Evolutionary conservation across 37 sponge, comb jelly and placozoan genomes (phyloP), one percentile per base, ranked within the genome.

Genomic region (Mnemiopsis leidyi): DNA sequence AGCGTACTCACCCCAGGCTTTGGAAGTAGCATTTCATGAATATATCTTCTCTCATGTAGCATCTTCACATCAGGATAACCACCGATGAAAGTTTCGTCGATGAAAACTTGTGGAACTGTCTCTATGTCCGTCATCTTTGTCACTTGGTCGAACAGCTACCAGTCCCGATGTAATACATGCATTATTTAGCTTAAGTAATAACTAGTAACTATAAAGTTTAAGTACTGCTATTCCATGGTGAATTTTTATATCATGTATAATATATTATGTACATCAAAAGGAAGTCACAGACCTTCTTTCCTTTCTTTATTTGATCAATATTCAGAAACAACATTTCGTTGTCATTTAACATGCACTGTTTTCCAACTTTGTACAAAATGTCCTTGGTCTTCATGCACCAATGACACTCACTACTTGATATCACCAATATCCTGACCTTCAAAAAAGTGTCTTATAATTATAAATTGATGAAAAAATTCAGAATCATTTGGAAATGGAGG

Each of bases 331-430:
- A 71, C 75, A 71, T 71, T 71, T 71, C 75, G 30, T 71, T 71
- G n/a, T 71, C 75, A 71, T 71, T 71, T 18, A 71, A 25, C 30
- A 71, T n/a, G 30, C 75, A 29, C 75, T 71, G 75, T 71, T 28
- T n/a, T 71, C 75, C 75, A 71, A 71, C 75, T 18, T 71, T 71
- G 30, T n/a, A 29, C 75, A 71, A 28, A 18, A 71, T 71, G 30
- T 71, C 75, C 75, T 71, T 71, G n/a, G 75, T 28, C 75, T 71
- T 71, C 30, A 29, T 71, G 75, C 75, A 71, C 75, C 75, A 71
- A 29, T 29, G 25, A 28, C 75, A 71, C n/a, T 71, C 75, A 25
- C 75, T 71, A 18, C 30, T 28, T 18, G 75, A 71, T 28, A 71
- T 28, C 25, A 71, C 75, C 30, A 71, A 28, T n/a, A 71, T 71